These are phyloP conservation scores for Drosophila atroscutellata DNA, from an alignment of 2,888 invertebrate species.

Conservation along the genomic window DNA sequence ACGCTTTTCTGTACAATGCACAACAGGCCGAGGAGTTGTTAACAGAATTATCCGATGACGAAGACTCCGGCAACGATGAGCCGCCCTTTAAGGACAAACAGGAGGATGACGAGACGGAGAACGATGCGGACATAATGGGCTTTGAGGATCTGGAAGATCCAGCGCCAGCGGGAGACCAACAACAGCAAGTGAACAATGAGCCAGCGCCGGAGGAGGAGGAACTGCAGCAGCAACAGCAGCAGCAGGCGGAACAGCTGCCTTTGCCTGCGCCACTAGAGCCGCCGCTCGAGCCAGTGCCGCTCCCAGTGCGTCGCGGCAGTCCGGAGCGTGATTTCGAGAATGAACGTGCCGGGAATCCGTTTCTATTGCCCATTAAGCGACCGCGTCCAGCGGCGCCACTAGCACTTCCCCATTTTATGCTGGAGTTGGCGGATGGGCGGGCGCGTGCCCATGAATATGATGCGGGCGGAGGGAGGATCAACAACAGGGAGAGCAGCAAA, in stretches of 20 bases:
- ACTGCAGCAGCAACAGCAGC: constrained; percentile 16
- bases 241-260: constrained; percentile 13
- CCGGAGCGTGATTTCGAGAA: constrained; percentile 66
- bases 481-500: constrained; percentile 10
- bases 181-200: constrained; percentile 47
- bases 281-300: constrained; percentile 34
- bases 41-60: constrained; percentile 88
- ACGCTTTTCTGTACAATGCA: constrained; percentile 95
- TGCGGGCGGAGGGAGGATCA: constrained; percentile 3
- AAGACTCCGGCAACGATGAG: constrained; percentile 98
- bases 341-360: constrained; percentile 65
- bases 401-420: constrained; percentile 82
- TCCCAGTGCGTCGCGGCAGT: constrained; percentile 52
- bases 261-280: constrained; percentile 15
- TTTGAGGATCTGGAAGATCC: constrained; percentile 76
- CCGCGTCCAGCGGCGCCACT: constrained; percentile 81
- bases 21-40: constrained; percentile 82
- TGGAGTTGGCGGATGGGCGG: constrained; percentile 80
- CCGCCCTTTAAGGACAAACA: constrained; percentile 86
- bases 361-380: constrained; percentile 73
- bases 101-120: constrained; percentile 82
- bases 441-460: constrained; percentile 69
- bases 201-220: constrained; percentile 29
- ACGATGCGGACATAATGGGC: constrained; percentile 78
- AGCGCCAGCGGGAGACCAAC: constrained; percentile 65